Conservation (phyloP, 2,797 vertebrate genomes). For the Muscicapa comitata region DNA sequence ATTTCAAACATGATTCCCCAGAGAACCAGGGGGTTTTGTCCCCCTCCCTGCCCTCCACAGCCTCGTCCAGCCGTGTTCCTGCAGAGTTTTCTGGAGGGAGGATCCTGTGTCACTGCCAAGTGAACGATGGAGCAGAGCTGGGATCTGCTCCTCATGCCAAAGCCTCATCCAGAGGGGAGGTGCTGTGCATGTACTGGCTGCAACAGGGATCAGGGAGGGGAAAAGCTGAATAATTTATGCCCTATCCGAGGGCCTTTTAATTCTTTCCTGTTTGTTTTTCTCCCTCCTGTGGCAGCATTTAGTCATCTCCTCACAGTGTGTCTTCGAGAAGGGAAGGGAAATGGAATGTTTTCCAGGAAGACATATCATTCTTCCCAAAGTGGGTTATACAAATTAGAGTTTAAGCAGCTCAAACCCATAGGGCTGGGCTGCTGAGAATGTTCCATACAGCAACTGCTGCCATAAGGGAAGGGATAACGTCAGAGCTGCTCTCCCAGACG, state of each 20-base stretch:
- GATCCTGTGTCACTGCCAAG: background rate
- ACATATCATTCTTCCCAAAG: constrained; percentile 5
- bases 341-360: background rate
- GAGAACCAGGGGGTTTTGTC: background rate
- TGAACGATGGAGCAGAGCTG: background rate
- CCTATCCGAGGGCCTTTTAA: constrained; percentile 10
- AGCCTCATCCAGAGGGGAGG: constrained; percentile 40
- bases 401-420: background rate
- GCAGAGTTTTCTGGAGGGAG: constrained; percentile 35
- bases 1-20: background rate
- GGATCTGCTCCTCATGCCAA: background rate
- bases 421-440: background rate
- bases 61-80: background rate
- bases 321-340: background rate
- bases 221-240: constrained; percentile 52
- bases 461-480: background rate
- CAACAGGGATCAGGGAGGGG: constrained; percentile 18
- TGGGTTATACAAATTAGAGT: background rate
- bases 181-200: constrained; percentile 45
- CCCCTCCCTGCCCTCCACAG: background rate
- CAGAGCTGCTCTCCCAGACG: background rate
- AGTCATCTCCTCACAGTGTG: constrained; percentile 50
- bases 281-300: constrained; percentile 66
- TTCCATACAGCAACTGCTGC: background rate
- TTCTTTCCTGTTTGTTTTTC: constrained; percentile 67